Conservation (phyloP, 2,113 vertebrate species). For the Leptosomus discolor region DNA sequence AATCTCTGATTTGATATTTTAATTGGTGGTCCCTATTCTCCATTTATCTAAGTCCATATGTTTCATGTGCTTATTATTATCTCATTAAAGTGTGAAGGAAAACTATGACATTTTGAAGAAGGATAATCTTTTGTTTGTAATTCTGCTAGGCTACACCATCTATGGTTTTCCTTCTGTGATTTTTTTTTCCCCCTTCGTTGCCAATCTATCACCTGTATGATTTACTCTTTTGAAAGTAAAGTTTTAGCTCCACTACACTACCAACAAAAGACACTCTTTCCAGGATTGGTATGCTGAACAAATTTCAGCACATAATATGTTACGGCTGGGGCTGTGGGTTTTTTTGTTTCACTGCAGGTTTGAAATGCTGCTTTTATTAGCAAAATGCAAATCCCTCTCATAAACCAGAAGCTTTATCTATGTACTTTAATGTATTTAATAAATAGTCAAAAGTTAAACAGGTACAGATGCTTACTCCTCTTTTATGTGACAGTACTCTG, state of each 20-base stretch:
- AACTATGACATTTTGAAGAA: background rate
- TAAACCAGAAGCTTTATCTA: background rate
- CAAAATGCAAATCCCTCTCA: background rate
- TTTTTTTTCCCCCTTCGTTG: background rate
- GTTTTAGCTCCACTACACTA: background rate
- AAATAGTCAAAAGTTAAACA: background rate
- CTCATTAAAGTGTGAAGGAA: background rate
- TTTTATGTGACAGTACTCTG: background rate
- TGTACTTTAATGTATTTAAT: background rate
- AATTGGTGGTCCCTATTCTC: background rate
- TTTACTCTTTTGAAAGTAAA: background rate
- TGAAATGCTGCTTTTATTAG: background rate
- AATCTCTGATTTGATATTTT: background rate
- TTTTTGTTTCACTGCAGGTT: background rate
- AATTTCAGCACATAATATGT: background rate
- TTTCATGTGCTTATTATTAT: background rate
- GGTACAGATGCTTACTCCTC: background rate
- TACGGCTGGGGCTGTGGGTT: background rate
- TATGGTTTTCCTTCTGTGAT: background rate
- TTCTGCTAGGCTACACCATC: background rate
- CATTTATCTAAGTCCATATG: background rate
- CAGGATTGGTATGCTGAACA: background rate
- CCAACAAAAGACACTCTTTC: background rate
- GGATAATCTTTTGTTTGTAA: background rate
- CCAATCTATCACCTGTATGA: background rate